Evolutionary conservation across 2,888 invertebrate genomes (phyloP), one percentile per base, ranked within the genome.

Genomic region (Plusia festucae): DNA sequence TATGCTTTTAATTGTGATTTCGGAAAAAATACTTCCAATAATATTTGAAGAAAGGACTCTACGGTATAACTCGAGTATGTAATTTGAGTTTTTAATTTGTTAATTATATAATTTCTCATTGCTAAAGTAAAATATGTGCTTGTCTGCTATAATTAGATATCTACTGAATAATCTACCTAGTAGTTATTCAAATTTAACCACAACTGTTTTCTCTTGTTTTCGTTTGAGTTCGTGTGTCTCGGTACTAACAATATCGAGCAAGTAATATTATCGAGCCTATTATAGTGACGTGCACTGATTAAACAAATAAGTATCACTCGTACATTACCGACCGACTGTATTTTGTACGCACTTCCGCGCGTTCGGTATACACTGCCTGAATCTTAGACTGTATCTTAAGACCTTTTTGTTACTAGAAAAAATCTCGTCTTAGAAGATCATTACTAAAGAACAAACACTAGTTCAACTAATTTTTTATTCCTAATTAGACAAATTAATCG

Each of bases 261-360:
- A 73, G 74, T 73, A 63, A 57, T 63, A 70, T 52, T 53, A 44
- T 24, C 58, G 24, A 60, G 60, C 24, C 66, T 69, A 71, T 60
- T 76, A 72, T 74, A 77, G 73, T 80, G 81, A 74, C 61, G 70
- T 66, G 73, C 72, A 60, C 70, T 85, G 85, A 86, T 86, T 85
- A 81, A 84, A 84, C 80, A 80, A 79, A 82, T 82, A 78, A 82
- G 78, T 76, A 78, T 78, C 69, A 78, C 76, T 79, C 83, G 83
- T 80, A 82, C 76, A 74, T 82, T 82, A 84, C 79, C 63, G 65
- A 66, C 71, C 53, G 71, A 73, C 71, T 66, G 56, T 62, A 51
- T 34, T 44, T 64, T 54, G 76, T 72, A 78, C 83, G 81, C 83
- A 75, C 81, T 81, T 60, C 49, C 66, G 71, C 60, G 24, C 40